A percentile compares a stretch with the other conserved stretches of the same genome.
Conservation (phyloP, 1,140 invertebrate genomes). For the Branchinecta lindahli region DNA sequence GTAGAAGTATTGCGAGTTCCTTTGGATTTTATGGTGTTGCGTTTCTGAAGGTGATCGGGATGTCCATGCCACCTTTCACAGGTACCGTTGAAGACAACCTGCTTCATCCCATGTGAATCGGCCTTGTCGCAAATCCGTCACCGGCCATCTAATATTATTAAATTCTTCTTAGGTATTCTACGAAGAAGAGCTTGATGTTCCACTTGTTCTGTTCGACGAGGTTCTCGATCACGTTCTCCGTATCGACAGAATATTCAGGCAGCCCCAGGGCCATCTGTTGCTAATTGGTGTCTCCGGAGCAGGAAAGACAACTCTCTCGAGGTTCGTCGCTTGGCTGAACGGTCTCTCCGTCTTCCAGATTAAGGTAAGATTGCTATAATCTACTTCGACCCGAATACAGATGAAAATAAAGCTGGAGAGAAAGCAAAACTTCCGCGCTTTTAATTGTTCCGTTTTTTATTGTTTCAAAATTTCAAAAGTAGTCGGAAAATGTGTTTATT, state of each 20-base stretch:
- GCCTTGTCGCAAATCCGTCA: no score
- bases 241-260: constrained; percentile 96
- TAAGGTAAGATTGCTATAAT: constrained; percentile 40
- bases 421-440: background rate
- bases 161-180: constrained; percentile 65
- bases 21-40: no score
- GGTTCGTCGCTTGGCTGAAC: constrained; percentile 99
- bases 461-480: no score
- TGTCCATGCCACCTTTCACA: no score
- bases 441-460: constrained; percentile 20
- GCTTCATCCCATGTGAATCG: no score
- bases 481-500: no score
- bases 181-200: constrained; percentile 97
- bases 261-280: constrained; percentile 92
- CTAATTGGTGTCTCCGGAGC: constrained; percentile 95
- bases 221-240: constrained; percentile 94
- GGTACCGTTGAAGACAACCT: no score
- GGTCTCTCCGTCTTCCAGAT: constrained; percentile 96
- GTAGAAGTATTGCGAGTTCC: no score
- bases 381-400: no score
- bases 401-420: background rate
- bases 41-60: no score
- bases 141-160: no score
- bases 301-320: constrained; percentile 94
- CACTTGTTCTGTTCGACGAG: constrained; percentile 94